phyloP scores from a whole-genome alignment of 2,113 vertebrate species.

The Uria aalge region DNA sequence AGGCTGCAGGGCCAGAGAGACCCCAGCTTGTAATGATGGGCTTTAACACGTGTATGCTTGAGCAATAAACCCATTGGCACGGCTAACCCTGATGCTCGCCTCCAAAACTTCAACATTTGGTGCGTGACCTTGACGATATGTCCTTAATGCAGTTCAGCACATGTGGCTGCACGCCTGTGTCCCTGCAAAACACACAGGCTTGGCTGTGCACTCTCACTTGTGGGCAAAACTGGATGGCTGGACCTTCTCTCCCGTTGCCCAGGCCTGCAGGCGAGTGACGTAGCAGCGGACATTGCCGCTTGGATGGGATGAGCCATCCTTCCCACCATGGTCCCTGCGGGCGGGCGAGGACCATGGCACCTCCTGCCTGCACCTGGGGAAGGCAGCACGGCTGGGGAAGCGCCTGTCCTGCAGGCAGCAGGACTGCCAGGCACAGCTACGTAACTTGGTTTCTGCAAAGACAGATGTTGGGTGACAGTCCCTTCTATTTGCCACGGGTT shows the following conservation, averaged over 20 bases:
- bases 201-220: fast-evolving
- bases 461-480: background rate
- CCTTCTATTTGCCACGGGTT: background rate
- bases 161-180: fast-evolving
- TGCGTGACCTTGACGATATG: background rate
- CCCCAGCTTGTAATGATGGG: no score
- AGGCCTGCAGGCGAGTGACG: background rate
- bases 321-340: background rate
- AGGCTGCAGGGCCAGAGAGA: background rate
- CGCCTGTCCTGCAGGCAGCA: fast-evolving
- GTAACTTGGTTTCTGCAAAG: background rate
- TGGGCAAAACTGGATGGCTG: background rate
- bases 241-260: background rate
- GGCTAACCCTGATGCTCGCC: background rate
- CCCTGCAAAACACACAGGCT: background rate
- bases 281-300: background rate
- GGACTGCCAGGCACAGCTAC: background rate
- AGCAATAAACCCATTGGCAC: background rate
- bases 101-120: background rate
- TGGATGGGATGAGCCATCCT: background rate
- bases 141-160: background rate
- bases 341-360: background rate
- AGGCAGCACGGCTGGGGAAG: background rate
- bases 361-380: background rate
- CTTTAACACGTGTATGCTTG: background rate